phyloP scores from a whole-genome alignment of 2,888 invertebrate species.

The Noctua janthina region DNA sequence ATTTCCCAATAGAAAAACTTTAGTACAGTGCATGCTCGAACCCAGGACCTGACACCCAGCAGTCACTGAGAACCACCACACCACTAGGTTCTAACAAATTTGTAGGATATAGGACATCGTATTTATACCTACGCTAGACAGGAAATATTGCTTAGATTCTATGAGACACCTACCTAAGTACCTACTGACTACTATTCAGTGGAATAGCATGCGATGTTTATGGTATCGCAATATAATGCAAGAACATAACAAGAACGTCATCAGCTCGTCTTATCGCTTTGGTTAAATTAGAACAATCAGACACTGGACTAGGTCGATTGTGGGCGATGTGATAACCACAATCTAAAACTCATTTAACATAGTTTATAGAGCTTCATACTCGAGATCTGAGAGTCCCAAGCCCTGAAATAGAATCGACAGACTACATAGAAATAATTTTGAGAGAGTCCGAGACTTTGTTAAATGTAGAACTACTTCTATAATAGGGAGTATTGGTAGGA shows the following conservation, averaged over 20 bases:
- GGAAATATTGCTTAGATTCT: too few species aligned
- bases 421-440: background rate
- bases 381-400: background rate
- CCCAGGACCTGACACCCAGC: background rate
- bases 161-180: too few species aligned
- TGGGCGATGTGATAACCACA: constrained; percentile 21
- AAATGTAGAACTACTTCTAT: background rate
- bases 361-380: constrained; percentile 14
- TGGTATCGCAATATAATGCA: background rate
- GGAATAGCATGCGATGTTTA: background rate
- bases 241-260: background rate
- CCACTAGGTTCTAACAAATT: background rate
- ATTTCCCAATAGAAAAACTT: too few species aligned
- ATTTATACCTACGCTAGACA: background rate
- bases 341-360: constrained; percentile 26
- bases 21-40: background rate
- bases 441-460: background rate
- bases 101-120: background rate
- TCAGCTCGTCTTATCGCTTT: background rate
- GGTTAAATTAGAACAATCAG: constrained; percentile 35
- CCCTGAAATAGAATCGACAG: background rate
- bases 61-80: background rate
- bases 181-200: background rate
- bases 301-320: constrained; percentile 8
- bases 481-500: background rate